A percentile compares a stretch with the other conserved stretches of the same genome.
Evolutionary conservation across 37 sponge, comb jelly and placozoan species (phyloP).

Genomic region (Beroe forskalii): DNA sequence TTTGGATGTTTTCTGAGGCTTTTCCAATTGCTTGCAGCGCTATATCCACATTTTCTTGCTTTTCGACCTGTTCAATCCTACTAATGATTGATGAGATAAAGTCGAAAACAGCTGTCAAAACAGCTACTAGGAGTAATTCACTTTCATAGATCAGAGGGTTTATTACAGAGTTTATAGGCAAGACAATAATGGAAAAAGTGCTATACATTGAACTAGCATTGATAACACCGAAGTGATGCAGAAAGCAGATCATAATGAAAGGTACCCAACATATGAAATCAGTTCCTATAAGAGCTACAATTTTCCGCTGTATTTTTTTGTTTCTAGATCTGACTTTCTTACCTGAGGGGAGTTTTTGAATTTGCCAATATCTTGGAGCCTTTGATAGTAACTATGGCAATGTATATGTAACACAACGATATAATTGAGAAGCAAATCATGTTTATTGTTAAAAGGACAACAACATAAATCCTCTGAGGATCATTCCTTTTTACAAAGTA

Average conservation of each 20-base stretch:
- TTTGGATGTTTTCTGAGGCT: too few species aligned
- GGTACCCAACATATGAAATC: slow-evolving; percentile 14
- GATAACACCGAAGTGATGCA: neutral
- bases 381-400: neutral
- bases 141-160: neutral
- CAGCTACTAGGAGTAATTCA: too few species aligned
- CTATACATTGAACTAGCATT: neutral
- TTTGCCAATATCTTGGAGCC: neutral
- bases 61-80: too few species aligned
- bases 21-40: too few species aligned
- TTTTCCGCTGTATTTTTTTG: neutral
- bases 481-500: neutral
- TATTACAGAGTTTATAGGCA: slow-evolving; percentile 1
- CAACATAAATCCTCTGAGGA: neutral
- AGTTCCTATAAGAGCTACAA: neutral
- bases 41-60: too few species aligned
- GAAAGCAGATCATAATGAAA: neutral
- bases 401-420: neutral
- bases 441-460: neutral
- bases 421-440: neutral
- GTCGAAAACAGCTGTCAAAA: too few species aligned
- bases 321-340: neutral
- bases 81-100: too few species aligned
- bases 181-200: neutral
- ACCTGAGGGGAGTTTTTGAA: neutral